phyloP scores from a whole-genome alignment of 2,113 vertebrate genomes.

The Gasterosteus aculeatus region DNA sequence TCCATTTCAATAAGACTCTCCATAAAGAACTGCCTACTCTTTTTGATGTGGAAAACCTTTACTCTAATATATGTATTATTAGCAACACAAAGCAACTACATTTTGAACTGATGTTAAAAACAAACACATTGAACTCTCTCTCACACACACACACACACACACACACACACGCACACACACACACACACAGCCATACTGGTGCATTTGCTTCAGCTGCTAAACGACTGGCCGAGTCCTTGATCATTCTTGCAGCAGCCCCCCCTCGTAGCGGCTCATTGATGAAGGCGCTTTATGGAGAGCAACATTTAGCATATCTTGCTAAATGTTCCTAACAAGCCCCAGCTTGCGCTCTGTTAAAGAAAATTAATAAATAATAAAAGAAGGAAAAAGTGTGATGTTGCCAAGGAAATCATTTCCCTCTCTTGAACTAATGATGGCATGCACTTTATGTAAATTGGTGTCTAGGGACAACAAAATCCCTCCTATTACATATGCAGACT shows the following conservation, averaged over 20 bases:
- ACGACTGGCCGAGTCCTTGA: slow-evolving; percentile 89
- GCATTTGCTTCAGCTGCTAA: slow-evolving; percentile 73
- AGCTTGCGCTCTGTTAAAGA: slow-evolving; percentile 87
- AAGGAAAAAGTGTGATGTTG: slow-evolving; percentile 91
- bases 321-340: slow-evolving; percentile 96
- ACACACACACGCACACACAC: slow-evolving; percentile 1
- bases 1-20: neutral
- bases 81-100: neutral
- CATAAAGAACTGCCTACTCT: neutral
- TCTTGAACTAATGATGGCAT: slow-evolving; percentile 99
- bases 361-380: slow-evolving; percentile 80
- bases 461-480: slow-evolving; percentile 99
- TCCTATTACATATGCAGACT: slow-evolving; percentile 99
- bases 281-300: slow-evolving; percentile 88
- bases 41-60: neutral
- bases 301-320: slow-evolving; percentile 96
- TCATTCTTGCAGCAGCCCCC: slow-evolving; percentile 56
- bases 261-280: slow-evolving; percentile 84
- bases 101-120: neutral
- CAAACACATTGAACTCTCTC: neutral
- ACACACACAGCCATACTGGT: neutral
- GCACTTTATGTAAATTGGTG: slow-evolving; percentile 99
- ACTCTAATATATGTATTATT: no score
- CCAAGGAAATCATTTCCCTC: slow-evolving; percentile 98
- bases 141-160: slow-evolving; percentile 9